phyloP scores from a whole-genome alignment of 2,797 vertebrate genomes.

The Etheostoma nigrum region DNA sequence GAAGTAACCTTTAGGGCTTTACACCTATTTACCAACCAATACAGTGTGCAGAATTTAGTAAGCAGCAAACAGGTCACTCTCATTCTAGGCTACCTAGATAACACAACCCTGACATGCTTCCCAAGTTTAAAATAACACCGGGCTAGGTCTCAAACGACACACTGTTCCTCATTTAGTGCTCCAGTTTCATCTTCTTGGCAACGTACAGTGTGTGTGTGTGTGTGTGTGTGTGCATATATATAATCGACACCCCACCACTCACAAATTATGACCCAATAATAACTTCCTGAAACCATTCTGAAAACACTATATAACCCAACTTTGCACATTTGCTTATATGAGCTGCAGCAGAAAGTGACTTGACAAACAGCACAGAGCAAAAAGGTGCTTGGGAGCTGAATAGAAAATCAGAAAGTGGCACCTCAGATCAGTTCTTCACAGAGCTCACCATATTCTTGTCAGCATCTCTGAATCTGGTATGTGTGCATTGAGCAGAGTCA shows the following conservation, averaged over 20 bases:
- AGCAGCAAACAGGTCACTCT: constrained; percentile 50
- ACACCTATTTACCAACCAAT: constrained; percentile 27
- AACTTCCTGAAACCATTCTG: constrained; percentile 47
- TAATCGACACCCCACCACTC: constrained; percentile 39
- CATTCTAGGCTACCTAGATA: constrained; percentile 79
- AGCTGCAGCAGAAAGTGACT: constrained; percentile 44
- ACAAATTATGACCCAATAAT: constrained; percentile 61
- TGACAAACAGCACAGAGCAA: constrained; percentile 28
- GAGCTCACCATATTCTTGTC: constrained; percentile 28
- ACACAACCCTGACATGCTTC: constrained; percentile 81
- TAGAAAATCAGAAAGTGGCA: constrained; percentile 36
- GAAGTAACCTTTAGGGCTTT: constrained; percentile 25
- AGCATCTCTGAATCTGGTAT: constrained; percentile 19
- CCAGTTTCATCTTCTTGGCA: constrained; percentile 68
- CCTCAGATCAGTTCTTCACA: constrained; percentile 39
- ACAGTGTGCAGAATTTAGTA: constrained; percentile 2
- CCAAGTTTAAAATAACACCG: constrained; percentile 77
- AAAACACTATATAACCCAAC: constrained; percentile 60
- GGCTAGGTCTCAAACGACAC: constrained; percentile 83
- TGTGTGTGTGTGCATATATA: constrained; percentile 10
- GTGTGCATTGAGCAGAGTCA: constrained; percentile 25
- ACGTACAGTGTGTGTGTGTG: not conserved
- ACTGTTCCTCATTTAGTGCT: constrained; percentile 75
- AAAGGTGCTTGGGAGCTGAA: constrained; percentile 36
- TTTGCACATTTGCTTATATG: constrained; percentile 48